Conservation (phyloP, 2,888 invertebrate species). For the Microplitis deprimator region DNA sequence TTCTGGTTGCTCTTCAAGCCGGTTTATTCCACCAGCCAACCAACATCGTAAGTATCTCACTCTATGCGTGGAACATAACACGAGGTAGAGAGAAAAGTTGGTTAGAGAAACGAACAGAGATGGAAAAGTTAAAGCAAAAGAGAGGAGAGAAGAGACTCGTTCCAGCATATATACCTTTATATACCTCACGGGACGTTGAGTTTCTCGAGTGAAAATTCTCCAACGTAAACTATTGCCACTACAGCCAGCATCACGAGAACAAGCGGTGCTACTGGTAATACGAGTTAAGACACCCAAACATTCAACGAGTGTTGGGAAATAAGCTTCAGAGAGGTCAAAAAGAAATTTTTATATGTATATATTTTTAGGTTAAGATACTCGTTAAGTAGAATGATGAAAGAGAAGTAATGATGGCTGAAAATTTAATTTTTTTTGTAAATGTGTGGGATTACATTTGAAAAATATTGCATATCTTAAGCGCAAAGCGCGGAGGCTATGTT, state of each 20-base stretch:
- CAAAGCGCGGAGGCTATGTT: no score
- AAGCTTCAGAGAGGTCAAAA: neutral
- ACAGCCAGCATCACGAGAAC: neutral
- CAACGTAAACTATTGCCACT: constrained; percentile 16
- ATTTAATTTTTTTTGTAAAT: neutral
- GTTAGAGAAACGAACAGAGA: neutral
- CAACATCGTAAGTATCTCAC: constrained; percentile 29
- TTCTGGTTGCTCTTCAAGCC: constrained; percentile 39
- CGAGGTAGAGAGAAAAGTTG: neutral
- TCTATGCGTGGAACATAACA: constrained; percentile 8
- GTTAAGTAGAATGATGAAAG: neutral
- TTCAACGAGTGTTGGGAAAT: neutral
- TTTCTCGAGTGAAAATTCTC: constrained; percentile 40
- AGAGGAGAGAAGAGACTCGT: constrained; percentile 15
- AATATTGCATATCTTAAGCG: no score
- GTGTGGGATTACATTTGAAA: no score
- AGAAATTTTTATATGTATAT: neutral
- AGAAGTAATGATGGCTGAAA: neutral
- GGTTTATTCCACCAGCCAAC: constrained; percentile 38
- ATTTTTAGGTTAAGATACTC: neutral
- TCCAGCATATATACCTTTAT: constrained; percentile 28
- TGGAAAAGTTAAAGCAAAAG: neutral
- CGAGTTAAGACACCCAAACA: neutral
- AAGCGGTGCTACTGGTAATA: neutral
- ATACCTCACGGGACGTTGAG: constrained; percentile 15